Base-by-base conservation (phyloP, 2,797 vertebrate species). In the Schizothorax lantsangensis region DNA sequence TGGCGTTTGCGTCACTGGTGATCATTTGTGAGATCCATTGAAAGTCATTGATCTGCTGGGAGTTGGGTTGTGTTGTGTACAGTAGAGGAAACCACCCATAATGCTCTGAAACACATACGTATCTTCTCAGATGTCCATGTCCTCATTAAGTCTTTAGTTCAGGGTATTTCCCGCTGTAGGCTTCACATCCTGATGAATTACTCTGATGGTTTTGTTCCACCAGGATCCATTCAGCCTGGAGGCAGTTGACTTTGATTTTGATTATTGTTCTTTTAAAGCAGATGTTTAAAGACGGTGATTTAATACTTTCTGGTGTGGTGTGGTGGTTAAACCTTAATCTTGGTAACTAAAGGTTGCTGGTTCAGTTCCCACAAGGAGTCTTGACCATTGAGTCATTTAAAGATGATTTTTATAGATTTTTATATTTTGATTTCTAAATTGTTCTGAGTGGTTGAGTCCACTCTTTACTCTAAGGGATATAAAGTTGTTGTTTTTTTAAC, bases 41-140 rank as follows among this genome's bases (percentile, higher is more conserved):
- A 30, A 68, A 15, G 43, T 33, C 64, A 49, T 1, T 68, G 62
- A 68, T 81, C 40, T 43, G 12, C n/a, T 64, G 78, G 38, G 78
- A 79, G 40, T 19, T 45, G 1, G 10, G 15, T 15, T 47, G 57
- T 45, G 57, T 64, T 14, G 1, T 11, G 38, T 33, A 17, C 54
- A 64, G 36, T 6, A 5, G 17, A 81, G 43, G 59, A 23, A 81
- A 36, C 40, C 57, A 15, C 43, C 64, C 45, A 17, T 36, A 66
- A 68, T 19, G 6, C 62, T 33, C 59, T n/a, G 36, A 62, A 14
- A 77, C 49, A 77, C 21, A 54, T 4, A 54, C 19, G 0, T 49
- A 23, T 23, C 30, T 19, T 43, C 77, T 69, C 64, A 54, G 19
- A 23, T 81, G 64, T 69, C 79, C 62, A 33, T 68, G 62, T 64